Base-by-base conservation (phyloP, 2,888 invertebrate genomes). In the Chrysotoxum bicinctum region DNA sequence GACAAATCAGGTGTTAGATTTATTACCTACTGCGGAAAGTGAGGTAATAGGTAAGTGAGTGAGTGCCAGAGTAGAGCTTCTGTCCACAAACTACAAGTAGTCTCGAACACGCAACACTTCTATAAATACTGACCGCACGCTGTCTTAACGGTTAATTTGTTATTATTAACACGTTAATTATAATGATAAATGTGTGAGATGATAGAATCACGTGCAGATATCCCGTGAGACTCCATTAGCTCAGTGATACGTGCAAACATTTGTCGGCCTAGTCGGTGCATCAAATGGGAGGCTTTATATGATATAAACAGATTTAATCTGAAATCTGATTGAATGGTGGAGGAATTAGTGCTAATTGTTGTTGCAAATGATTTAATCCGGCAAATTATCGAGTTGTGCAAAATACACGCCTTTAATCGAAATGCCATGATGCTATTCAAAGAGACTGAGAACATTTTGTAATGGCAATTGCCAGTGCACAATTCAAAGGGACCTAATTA, bases 41-140 rank as follows among this genome's bases (percentile, higher is more conserved):
- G 74, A 74, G 80, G 80, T 80, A 74, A 80, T 80, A 74, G 80
- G 74, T 80, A 69, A 80, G 43, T 54, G 58, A 79, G 30, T 45
- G 30, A 37, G 37, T 14, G 32, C n/a, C 26, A 21, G 40, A 35
- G 12, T 19, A 45, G 56, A 35, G 37, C 66, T 66, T 75, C 66
- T 75, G 56, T 58, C 12, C 30, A 26, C 32, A 66, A 48, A 48
- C 64, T 48, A n/a, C n/a, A n/a, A n/a, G n/a, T n/a, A 21, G 66
- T 66, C 50, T 12, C 10, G 6, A 32, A 50, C 48, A 66, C 43
- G 66, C 66, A 66, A 66, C 35, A 43, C 43, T 58, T 21, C 58
- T 21, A 30, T 52, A 35, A 54, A n/a, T 9, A 66, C 14, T 50
- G 62, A 19, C 26, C 54, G 35, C 78, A 66, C 64, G 54, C 45